These are phyloP conservation scores for Nephrotoma appendiculata DNA, from an alignment of 2,888 invertebrate species.

Conservation along the genomic window DNA sequence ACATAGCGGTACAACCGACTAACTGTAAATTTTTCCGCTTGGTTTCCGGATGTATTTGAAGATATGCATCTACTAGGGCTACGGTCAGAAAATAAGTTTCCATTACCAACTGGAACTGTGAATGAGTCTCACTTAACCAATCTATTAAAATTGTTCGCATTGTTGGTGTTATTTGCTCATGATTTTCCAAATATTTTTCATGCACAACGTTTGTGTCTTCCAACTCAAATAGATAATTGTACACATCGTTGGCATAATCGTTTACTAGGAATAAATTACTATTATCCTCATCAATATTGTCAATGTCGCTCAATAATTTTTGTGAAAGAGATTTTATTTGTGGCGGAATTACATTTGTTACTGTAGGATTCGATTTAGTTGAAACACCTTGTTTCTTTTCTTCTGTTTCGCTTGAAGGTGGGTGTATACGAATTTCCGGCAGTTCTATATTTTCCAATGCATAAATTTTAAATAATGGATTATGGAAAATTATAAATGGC, in stretches of 20 bases:
- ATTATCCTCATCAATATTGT: slow-evolving; percentile 64
- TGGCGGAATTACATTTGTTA: neutral
- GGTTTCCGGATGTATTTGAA: slow-evolving; percentile 43
- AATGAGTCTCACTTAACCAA: slow-evolving; percentile 88
- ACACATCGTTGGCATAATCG: slow-evolving; percentile 82
- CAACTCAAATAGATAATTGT: slow-evolving; percentile 59
- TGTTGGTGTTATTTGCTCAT: slow-evolving; percentile 46
- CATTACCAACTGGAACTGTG: slow-evolving; percentile 65
- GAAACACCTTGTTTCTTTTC: neutral
- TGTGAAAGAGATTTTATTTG: slow-evolving; percentile 16
- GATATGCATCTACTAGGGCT: slow-evolving; percentile 75
- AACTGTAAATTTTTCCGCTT: slow-evolving; percentile 63
- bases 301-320: slow-evolving; percentile 30
- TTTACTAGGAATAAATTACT: slow-evolving; percentile 66
- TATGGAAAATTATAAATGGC: neutral
- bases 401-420: neutral
- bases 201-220: slow-evolving; percentile 55
- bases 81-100: slow-evolving; percentile 86
- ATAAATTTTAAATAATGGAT: neutral
- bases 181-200: slow-evolving; percentile 49
- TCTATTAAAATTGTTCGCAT: slow-evolving; percentile 86
- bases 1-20: slow-evolving; percentile 78
- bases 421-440: neutral
- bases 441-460: neutral
- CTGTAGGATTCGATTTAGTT: neutral